Percentiles rank a stretch among this genome's conserved stretches.
Evolutionary conservation across 30 jellyfish, hydroid and myxozoan genomes (phyloP).

Genomic region (Rhopilema esculentum): DNA sequence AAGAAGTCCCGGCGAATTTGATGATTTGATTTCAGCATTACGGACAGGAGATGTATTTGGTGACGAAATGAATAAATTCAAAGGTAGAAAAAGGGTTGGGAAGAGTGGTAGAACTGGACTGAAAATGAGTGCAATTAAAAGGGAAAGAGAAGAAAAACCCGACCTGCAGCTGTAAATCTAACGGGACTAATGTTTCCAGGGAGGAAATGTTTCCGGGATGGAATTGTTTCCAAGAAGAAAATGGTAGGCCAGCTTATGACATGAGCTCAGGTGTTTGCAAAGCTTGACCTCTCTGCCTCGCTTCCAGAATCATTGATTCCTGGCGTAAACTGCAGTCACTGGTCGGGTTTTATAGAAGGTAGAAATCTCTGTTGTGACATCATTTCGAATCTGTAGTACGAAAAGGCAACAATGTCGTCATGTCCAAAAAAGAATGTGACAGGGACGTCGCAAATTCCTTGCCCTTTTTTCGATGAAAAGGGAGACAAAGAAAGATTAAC

Average conservation of each 20-base stretch:
- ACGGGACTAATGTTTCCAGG: neutral
- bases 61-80: conserved; percentile 88
- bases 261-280: neutral
- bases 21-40: conserved; percentile 90
- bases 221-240: neutral
- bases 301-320: neutral
- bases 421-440: too few relatives aligned
- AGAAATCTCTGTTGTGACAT: too few relatives aligned
- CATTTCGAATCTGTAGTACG: too few relatives aligned
- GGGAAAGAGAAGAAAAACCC: conserved; percentile 79
- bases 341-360: neutral
- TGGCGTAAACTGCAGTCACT: neutral
- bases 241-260: too few relatives aligned
- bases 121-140: conserved; percentile 59
- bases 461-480: neutral
- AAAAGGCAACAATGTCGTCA: too few relatives aligned
- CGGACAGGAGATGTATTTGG: conserved; percentile 98
- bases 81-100: conserved; percentile 89
- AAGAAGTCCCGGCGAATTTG: conserved; percentile 98
- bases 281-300: too few relatives aligned
- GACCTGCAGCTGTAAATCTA: conserved; percentile 50
- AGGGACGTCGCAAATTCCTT: neutral
- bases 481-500: neutral
- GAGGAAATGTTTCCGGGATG: too few relatives aligned
- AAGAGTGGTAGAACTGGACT: conserved; percentile 68